These are phyloP conservation scores for Temnopleurus reevesii DNA, from an alignment of 53 echinoderm and acorn worm genomes.

Conservation along the genomic window DNA sequence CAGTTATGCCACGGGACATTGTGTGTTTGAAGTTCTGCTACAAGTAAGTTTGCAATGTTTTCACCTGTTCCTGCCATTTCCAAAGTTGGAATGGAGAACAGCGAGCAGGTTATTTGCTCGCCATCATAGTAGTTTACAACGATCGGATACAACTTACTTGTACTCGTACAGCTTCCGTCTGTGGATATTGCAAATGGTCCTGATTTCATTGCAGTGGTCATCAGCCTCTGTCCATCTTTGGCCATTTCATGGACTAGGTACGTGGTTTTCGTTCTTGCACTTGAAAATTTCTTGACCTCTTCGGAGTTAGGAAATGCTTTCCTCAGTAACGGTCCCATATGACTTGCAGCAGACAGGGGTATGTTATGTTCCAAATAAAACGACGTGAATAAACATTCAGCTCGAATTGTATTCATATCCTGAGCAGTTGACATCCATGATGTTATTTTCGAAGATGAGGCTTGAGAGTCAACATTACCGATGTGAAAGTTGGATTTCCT, in stretches of 20 bases:
- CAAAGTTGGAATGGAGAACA: not conserved
- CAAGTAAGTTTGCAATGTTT: not conserved
- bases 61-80: not conserved
- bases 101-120: not conserved
- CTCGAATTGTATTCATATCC: not conserved
- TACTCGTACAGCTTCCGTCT: not conserved
- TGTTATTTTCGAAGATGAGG: no score
- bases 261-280: slow-evolving; percentile 15
- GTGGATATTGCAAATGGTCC: slow-evolving; percentile 18
- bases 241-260: slow-evolving; percentile 34
- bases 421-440: no score
- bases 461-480: not conserved
- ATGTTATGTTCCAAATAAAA: not conserved
- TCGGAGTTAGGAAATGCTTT: slow-evolving; percentile 35
- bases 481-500: not conserved
- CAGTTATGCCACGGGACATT: no score
- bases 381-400: not conserved
- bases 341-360: slow-evolving; percentile 7
- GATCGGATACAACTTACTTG: not conserved
- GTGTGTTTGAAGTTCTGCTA: no score
- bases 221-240: not conserved
- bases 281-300: slow-evolving; percentile 37
- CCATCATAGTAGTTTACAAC: not conserved
- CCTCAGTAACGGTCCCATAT: not conserved
- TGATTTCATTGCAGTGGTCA: slow-evolving; percentile 28